Evolutionary conservation across 2,797 vertebrate genomes (phyloP), one percentile per base, ranked within the genome.

Genomic region (Acipenser oxyrinchus): DNA sequence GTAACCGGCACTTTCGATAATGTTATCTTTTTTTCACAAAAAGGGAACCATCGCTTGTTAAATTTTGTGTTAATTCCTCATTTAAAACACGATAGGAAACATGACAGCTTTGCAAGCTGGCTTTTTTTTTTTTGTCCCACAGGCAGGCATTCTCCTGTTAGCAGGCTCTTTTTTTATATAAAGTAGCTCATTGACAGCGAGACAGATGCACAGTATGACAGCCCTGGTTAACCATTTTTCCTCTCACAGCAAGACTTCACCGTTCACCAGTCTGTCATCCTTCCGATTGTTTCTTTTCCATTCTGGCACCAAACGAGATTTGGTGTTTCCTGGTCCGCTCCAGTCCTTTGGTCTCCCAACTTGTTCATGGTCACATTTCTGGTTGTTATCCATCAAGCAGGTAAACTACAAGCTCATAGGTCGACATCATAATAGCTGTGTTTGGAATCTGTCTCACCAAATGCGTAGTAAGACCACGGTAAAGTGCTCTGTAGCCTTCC

Each of bases 341-440:
- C 74, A 73, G 84, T 85, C 83, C 83, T 90, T 89, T 91, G 73
- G 77, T 92, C 89, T 90, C 88, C 76, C 75, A 77, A 72, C 65
- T 73, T 77, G 63, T 68, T 12, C 68, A 72, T 12, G 63, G 6
- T 63, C 68, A 64, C 57, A 71, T 52, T 11, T 10, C 50, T 12
- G 0, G 1, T 49, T 74, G 78, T 88, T 96, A 99, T 87, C 91
- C 85, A 68, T 93, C 86, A 0, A 99, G 91, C 68, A 99, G 84
- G 89, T 97, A 97, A 73, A 99, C 93, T 76, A 99, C 96, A 78
- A 98, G 79, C 85, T 99, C 96, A 68, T 99, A 99, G 74, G 97
- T 98, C 79, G 92, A 93, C 96, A 99, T 98, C 95, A 98, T 95
- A 78, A 98, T 97, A 78, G 96, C 97, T 0, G 96, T 99, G 87